Percentiles rank a stretch among this genome's conserved stretches.
phyloP scores from a whole-genome alignment of 1,140 invertebrate genomes.

The Dinothrombium tinctorium region DNA sequence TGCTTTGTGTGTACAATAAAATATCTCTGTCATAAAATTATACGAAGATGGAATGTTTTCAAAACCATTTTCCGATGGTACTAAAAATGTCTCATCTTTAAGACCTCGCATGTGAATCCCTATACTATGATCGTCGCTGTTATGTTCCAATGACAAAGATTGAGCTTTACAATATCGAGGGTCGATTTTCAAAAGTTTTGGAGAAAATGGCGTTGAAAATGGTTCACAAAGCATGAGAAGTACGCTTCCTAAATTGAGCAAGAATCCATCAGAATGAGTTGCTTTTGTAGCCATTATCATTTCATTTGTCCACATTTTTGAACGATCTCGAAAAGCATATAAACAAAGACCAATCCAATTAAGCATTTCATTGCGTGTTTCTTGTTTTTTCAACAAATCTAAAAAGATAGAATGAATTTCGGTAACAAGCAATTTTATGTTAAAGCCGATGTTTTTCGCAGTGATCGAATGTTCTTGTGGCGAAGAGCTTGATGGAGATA shows the following conservation, averaged over 20 bases:
- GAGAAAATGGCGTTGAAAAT: conserved; percentile 37
- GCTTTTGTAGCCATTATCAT: conserved; percentile 17
- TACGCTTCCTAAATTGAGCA: conserved; percentile 57
- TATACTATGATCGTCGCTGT: conserved; percentile 16
- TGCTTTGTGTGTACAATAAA: conserved; percentile 63
- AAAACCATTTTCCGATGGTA: conserved; percentile 26
- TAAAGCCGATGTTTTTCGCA: background rate
- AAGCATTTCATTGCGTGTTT: conserved; percentile 35
- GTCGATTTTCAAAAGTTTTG: conserved; percentile 58
- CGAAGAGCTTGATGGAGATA: background rate
- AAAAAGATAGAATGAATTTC: conserved; percentile 2
- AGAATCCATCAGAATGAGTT: conserved; percentile 52
- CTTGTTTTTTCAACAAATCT: conserved; percentile 15
- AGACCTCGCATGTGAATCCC: conserved; percentile 21
- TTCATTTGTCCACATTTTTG: conserved; percentile 61
- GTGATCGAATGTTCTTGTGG: background rate
- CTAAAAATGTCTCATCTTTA: conserved; percentile 8
- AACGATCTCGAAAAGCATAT: conserved; percentile 30
- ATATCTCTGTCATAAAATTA: conserved; percentile 67
- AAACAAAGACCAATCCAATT: conserved; percentile 53
- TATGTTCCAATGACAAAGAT: conserved; percentile 2
- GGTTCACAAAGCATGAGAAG: conserved; percentile 58
- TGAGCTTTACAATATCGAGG: conserved; percentile 50
- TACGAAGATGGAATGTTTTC: too few species aligned
- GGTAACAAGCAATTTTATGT: background rate